Percentiles rank a stretch among this genome's conserved stretches.
Conservation (phyloP, 2,797 vertebrate genomes). For the Crossoptilon crossoptilon region DNA sequence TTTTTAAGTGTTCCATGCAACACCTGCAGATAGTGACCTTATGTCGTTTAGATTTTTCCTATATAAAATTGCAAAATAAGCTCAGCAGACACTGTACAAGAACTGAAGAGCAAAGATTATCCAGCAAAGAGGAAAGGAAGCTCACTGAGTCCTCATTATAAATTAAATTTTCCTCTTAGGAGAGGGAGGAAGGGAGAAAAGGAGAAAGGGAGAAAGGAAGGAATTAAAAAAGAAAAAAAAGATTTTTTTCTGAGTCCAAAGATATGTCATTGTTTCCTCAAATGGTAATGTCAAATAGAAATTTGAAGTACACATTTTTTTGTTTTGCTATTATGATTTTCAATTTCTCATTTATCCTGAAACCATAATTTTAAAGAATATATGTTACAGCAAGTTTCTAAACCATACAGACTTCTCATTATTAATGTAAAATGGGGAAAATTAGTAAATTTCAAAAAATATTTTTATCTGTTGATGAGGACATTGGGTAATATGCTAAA, state of each 20-base stretch:
- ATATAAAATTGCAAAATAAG: slow-evolving; percentile 21
- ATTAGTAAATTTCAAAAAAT: neutral
- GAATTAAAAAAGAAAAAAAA: too few species aligned
- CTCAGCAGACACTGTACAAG: slow-evolving; percentile 4
- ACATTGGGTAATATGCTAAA: neutral
- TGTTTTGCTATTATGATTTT: neutral
- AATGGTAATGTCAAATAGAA: neutral
- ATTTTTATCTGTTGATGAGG: neutral
- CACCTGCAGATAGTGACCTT: slow-evolving; percentile 40
- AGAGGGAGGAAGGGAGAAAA: neutral
- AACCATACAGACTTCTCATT: neutral
- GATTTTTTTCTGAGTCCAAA: neutral
- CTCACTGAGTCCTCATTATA: neutral
- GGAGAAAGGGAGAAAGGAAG: neutral
- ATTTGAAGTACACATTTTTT: neutral
- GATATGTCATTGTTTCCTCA: neutral
- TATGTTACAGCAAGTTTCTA: neutral
- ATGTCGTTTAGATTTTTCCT: neutral
- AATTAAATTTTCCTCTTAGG: neutral
- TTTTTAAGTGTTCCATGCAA: neutral
- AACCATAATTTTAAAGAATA: neutral
- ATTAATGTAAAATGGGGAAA: neutral
- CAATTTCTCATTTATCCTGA: neutral
- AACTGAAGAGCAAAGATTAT: neutral
- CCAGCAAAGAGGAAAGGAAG: neutral